A percentile compares a stretch with the other conserved stretches of the same genome.
phyloP scores from a whole-genome alignment of 2,797 vertebrate species.

The Lithobates pipiens region DNA sequence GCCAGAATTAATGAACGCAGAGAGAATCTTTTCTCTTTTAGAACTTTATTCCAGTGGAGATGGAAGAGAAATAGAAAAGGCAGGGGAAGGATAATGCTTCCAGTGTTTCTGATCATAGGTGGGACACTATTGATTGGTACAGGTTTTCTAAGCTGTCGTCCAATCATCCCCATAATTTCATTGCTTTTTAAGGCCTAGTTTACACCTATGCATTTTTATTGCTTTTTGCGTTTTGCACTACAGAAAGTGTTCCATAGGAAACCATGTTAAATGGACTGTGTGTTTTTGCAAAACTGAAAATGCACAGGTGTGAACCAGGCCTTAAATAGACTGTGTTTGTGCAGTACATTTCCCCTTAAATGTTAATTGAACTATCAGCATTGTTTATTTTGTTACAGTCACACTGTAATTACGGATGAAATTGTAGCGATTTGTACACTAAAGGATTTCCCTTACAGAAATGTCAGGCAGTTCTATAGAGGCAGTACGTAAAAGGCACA shows the following conservation, averaged over 20 bases:
- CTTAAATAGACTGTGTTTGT: background rate
- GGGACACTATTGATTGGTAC: background rate
- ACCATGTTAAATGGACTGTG: no score
- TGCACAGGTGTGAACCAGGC: no score
- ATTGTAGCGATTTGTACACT: slow-evolving; percentile 42
- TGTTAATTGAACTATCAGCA: background rate
- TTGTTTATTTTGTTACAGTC: slow-evolving; percentile 21
- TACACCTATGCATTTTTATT: no score
- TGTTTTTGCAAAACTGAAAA: no score
- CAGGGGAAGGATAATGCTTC: no score
- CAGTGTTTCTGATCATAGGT: background rate
- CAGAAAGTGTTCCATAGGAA: no score
- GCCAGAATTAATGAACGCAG: no score
- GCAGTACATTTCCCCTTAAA: background rate
- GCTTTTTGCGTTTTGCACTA: no score
- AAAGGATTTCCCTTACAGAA: slow-evolving; percentile 46
- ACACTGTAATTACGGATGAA: slow-evolving; percentile 13
- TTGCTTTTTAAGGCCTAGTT: background rate
- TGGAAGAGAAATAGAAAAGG: no score
- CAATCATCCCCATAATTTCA: background rate
- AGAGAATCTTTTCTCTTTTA: no score
- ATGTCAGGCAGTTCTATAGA: slow-evolving; percentile 18
- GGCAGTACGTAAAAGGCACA: slow-evolving; percentile 28
- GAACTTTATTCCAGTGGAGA: no score
- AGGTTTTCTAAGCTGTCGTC: background rate